A percentile compares a stretch with the other conserved stretches of the same genome.
phyloP scores from a whole-genome alignment of 1,140 invertebrate genomes.

The Penaeus chinensis region DNA sequence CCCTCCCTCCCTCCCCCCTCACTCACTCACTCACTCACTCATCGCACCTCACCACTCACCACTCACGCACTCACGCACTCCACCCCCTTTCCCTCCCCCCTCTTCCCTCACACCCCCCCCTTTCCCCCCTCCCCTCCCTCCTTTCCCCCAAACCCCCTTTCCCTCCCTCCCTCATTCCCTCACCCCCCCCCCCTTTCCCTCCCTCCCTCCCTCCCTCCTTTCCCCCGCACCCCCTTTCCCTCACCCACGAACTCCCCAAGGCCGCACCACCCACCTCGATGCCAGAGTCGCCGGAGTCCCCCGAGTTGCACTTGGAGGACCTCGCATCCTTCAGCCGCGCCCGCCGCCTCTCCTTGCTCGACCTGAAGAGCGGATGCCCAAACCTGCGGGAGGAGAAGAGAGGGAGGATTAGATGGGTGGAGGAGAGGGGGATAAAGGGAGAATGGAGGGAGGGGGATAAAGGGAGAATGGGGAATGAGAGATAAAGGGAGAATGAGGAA shows the following conservation, averaged over 20 bases:
- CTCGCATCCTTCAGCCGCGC: slow-evolving; percentile 76
- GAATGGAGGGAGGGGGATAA: not conserved
- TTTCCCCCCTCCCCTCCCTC: too few species aligned
- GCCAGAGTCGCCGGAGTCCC: slow-evolving; percentile 74
- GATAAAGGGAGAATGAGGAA: not conserved
- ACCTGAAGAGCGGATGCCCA: slow-evolving; percentile 78
- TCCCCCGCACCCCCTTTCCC: not conserved
- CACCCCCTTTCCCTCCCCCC: too few species aligned
- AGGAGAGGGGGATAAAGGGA: not conserved
- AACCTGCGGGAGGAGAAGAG: slow-evolving; percentile 69
- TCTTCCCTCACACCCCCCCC: too few species aligned
- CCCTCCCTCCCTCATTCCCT: too few species aligned
- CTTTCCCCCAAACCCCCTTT: too few species aligned
- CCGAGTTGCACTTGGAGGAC: slow-evolving; percentile 80
- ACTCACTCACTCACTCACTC: not conserved
- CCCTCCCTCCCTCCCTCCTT: too few species aligned
- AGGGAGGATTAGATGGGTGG: not conserved
- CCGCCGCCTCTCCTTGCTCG: slow-evolving; percentile 79
- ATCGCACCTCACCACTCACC: not conserved
- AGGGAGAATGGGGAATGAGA: not conserved
- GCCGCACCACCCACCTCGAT: slow-evolving; percentile 56
- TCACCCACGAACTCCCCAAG: not conserved
- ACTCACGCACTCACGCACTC: too few species aligned
- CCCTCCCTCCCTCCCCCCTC: too few species aligned
- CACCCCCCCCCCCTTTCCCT: too few species aligned